A percentile compares a stretch with the other conserved stretches of the same genome.
Conservation (phyloP, 2,797 vertebrate genomes). For the Darevskia mixta region DNA sequence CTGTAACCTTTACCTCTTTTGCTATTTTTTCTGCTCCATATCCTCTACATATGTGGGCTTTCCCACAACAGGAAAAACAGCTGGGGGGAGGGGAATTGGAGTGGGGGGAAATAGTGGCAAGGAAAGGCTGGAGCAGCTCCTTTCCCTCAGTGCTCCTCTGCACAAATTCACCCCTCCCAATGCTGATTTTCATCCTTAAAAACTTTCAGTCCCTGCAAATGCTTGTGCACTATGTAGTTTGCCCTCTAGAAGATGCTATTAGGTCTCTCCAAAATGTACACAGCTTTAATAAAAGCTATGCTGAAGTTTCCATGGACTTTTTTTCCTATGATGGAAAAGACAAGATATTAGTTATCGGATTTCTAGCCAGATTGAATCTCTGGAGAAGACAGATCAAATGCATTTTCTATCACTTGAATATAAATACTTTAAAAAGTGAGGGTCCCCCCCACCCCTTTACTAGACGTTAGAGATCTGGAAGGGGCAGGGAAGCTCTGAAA, state of each 20-base stretch:
- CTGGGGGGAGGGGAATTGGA: neutral
- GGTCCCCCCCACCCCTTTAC: conserved; percentile 10
- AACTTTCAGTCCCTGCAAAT: neutral
- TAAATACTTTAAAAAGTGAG: conserved; percentile 32
- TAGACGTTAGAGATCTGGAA: conserved; percentile 4
- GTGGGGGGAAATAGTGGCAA: neutral
- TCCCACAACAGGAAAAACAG: neutral
- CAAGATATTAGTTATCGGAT: conserved; percentile 45
- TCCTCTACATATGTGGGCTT: neutral
- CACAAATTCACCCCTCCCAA: neutral
- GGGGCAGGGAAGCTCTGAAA: neutral
- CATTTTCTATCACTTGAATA: neutral
- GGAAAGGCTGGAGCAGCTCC: neutral
- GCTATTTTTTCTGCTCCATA: neutral
- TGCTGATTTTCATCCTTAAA: neutral
- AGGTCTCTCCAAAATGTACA: conserved; percentile 47
- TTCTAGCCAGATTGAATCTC: neutral
- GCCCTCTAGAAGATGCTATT: conserved; percentile 40
- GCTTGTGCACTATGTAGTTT: neutral
- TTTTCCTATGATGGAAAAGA: conserved; percentile 24
- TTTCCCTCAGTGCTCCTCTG: too few species aligned
- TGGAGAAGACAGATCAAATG: conserved; percentile 50
- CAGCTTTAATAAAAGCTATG: conserved; percentile 53
- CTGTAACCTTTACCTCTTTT: too few species aligned
- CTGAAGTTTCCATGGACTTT: conserved; percentile 36